phyloP scores from a whole-genome alignment of 2,797 vertebrate species.

The Acanthiza pusilla region DNA sequence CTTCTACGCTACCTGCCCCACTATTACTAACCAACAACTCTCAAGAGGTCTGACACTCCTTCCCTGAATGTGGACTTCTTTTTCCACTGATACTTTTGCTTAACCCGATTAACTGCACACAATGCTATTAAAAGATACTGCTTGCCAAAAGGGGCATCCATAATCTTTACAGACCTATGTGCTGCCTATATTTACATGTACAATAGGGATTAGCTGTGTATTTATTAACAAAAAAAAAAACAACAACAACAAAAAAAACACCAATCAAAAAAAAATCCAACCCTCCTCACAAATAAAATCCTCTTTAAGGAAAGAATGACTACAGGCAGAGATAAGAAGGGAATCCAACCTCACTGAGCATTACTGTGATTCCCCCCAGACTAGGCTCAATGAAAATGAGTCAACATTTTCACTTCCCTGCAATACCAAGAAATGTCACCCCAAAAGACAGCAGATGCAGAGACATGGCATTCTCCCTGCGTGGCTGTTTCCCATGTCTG shows the following conservation, averaged over 20 bases:
- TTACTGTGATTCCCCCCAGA: not conserved
- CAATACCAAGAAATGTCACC: not conserved
- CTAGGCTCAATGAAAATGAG: not conserved
- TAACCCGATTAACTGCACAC: constrained; percentile 37
- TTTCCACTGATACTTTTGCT: not conserved
- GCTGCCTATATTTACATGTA: constrained; percentile 25
- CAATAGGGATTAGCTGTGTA: constrained; percentile 6
- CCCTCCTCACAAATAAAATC: not conserved
- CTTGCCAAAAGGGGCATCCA: constrained; percentile 27
- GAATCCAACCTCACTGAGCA: not conserved
- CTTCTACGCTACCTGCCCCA: not conserved
- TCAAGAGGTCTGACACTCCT: not conserved
- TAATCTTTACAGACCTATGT: constrained; percentile 36
- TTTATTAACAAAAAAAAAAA: not conserved
- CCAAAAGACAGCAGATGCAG: not conserved
- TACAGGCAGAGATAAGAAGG: not conserved
- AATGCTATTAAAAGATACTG: constrained; percentile 44
- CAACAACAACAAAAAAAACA: no score
- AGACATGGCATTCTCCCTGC: not conserved
- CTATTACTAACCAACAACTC: not conserved
- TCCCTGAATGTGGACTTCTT: not conserved
- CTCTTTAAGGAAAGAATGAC: not conserved
- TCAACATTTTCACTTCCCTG: not conserved
- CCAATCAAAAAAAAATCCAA: no score
- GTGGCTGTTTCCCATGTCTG: not conserved